Evolutionary conservation across 2,113 vertebrate genomes (phyloP).

Genomic region (Syngnathoides biaculeatus): DNA sequence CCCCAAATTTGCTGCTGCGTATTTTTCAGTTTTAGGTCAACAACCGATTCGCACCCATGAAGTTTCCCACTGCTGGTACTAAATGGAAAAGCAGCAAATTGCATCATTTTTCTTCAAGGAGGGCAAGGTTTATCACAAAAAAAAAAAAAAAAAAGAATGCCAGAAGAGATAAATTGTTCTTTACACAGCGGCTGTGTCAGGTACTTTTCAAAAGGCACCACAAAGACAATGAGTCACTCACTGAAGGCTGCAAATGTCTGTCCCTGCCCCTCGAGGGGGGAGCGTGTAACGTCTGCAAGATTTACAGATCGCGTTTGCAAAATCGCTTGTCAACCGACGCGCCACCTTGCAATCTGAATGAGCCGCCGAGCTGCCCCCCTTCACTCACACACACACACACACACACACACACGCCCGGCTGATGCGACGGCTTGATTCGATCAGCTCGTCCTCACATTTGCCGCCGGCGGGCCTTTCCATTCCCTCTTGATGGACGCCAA

Average conservation of each 20-base stretch:
- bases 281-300: slow-evolving; percentile 18
- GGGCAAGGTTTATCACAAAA: slow-evolving; percentile 1
- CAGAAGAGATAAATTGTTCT: background rate
- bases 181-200: background rate
- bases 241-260: slow-evolving; percentile 15
- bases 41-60: background rate
- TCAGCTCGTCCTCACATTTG: slow-evolving; percentile 21
- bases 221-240: background rate
- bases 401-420: background rate
- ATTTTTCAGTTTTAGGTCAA: background rate
- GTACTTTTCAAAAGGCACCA: background rate
- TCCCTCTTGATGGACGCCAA: slow-evolving; percentile 6
- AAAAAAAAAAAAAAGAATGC: no score
- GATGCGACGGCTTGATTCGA: slow-evolving; percentile 26
- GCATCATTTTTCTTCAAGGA: background rate
- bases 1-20: no score
- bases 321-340: slow-evolving; percentile 10
- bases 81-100: background rate
- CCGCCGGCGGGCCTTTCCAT: slow-evolving; percentile 16
- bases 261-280: background rate
- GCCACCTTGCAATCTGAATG: slow-evolving; percentile 9
- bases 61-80: background rate
- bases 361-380: background rate
- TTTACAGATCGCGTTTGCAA: slow-evolving; percentile 25
- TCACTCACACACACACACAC: background rate